Base-by-base conservation (phyloP, 2,113 vertebrate genomes). In the Ahaetulla prasina region DNA sequence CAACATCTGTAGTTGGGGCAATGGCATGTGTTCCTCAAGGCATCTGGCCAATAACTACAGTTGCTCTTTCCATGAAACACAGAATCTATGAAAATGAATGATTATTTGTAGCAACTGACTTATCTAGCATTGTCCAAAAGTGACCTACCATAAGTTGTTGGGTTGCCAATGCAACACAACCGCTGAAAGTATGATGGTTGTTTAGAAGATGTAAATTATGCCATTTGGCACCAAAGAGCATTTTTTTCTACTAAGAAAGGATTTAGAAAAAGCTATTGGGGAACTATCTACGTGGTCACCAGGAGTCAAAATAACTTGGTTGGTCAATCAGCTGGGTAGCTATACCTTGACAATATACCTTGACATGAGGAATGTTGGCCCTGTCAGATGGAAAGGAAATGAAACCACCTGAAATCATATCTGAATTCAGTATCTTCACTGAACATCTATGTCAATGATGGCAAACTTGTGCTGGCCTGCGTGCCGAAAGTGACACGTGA, bases 1-100 rank as follows among this genome's bases (percentile, higher is more conserved):
- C 2, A 50, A 6, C 50, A 20, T 74, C 27, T 30, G 57, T 14
- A 90, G 68, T 50, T 0, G 0, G 0, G 12, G 30, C 53, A 88
- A 47, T 45, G 39, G 47, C 25, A 11, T 54, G 23, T 54, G 30
- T 74, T 88, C 85, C 30, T 92, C n/a, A 53, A 35, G 49, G 27
- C 8, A 39, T 45, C 35, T 23, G 12, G 35, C 14, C 30, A 35
- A 63, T 0, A 20, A 50, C 16, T 80, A 39, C 47, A 14, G 20
- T 39, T 39, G 49, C 20, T 80, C 49, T 57, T 27, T 18, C 30
- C 16, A 22, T 47, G 39, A n/a, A 27, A 23, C 35, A 80, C 18
- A 80, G 35, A 80, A 39, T 39, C 74, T 22, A 80, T 9, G 35
- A 43, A 80, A 74, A 74, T 74, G 68, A 20, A 74, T 74, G n/a